Evolutionary conservation across 2,113 vertebrate species (phyloP).

Genomic region (Ctenomys sociabilis): DNA sequence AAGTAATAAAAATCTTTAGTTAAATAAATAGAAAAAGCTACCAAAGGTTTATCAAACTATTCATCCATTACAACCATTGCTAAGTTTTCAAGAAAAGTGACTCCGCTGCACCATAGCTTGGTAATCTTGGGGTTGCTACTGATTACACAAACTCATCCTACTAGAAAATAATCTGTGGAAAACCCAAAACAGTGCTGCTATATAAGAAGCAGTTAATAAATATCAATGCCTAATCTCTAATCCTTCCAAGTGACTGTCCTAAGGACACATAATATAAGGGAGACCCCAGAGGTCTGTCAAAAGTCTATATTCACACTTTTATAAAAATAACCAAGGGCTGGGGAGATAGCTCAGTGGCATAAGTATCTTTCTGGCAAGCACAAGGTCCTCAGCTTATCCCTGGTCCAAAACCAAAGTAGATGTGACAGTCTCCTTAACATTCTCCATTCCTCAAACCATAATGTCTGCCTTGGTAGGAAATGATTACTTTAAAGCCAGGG

Average conservation of each 20-base stretch:
- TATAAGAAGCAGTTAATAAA: neutral
- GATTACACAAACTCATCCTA: neutral
- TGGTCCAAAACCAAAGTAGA: neutral
- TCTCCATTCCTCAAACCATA: neutral
- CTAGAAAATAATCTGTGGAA: neutral
- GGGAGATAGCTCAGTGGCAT: too few species aligned
- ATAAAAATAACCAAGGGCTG: conserved; percentile 5
- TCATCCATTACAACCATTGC: neutral
- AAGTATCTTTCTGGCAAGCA: too few species aligned
- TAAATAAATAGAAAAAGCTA: neutral
- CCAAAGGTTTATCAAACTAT: neutral
- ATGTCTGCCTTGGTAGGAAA: neutral
- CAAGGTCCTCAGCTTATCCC: too few species aligned
- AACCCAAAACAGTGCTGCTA: neutral
- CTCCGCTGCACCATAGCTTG: neutral
- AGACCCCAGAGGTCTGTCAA: neutral
- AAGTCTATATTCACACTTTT: neutral
- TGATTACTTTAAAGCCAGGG: neutral
- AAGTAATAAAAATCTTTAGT: neutral
- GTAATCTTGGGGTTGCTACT: neutral
- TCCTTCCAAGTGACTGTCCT: neutral
- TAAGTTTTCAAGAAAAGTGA: neutral
- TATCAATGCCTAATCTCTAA: neutral
- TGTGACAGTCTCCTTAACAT: neutral
- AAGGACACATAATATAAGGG: neutral